A percentile compares a stretch with the other conserved stretches of the same genome.
Evolutionary conservation across 53 echinoderm and acorn worm species (phyloP).

Genomic region (Apostichopus leukothele): DNA sequence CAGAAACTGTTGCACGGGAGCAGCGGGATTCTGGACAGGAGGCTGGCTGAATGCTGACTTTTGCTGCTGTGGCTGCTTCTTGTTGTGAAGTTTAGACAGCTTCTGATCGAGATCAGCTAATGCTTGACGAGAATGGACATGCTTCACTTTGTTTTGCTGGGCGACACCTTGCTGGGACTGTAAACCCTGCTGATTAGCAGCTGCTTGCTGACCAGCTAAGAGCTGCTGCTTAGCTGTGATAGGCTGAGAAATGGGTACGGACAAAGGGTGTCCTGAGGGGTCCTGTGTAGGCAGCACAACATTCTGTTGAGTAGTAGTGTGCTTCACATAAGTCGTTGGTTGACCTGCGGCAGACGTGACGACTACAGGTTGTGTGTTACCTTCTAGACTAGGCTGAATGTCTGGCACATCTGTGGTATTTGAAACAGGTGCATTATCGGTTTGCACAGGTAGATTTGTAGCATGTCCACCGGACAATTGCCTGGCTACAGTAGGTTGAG

Average conservation of each 20-base stretch:
- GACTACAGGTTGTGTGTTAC: neutral
- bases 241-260: neutral
- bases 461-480: constrained; percentile 34
- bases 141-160: neutral
- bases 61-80: constrained; percentile 55
- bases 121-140: constrained; percentile 7
- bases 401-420: neutral
- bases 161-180: constrained; percentile 51
- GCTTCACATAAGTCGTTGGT: constrained; percentile 40
- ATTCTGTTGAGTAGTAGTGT: constrained; percentile 15
- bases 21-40: neutral
- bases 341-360: constrained; percentile 29
- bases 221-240: constrained; percentile 38
- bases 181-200: constrained; percentile 3
- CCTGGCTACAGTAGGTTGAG: neutral
- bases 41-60: constrained; percentile 42
- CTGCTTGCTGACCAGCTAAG: constrained; percentile 10
- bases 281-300: neutral
- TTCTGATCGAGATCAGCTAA: constrained; percentile 69
- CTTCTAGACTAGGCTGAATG: constrained; percentile 4
- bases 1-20: constrained; percentile 38
- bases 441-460: neutral
- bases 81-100: constrained; percentile 68
- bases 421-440: neutral
- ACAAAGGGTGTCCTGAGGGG: neutral